Base-by-base conservation (phyloP, 2,797 vertebrate genomes). In the Lepus oiostolus region DNA sequence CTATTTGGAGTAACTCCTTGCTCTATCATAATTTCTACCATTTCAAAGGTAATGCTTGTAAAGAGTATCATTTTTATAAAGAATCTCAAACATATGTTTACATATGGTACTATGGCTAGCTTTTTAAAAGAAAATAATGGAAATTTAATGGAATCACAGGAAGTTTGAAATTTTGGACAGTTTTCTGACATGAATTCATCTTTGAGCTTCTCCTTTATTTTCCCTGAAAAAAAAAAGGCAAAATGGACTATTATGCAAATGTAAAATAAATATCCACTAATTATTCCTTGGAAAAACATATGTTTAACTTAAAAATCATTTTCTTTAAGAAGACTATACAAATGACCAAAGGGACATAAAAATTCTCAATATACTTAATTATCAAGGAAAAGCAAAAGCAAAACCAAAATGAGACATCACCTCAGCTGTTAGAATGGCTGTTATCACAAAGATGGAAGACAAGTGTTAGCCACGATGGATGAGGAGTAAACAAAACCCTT, bases 171-270 rank as follows among this genome's bases (percentile, higher is more conserved):
- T 30, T 65, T 54, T 38, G 8, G 0, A 3, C 10, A 91, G 4
- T 67, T 83, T 87, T 70, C 47, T 67, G 35, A 67, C 62, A 87
- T 67, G 30, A 72, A 76, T 72, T 52, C 72, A 65, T n/a, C 24
- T 38, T 79, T 38, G 14, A 72, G 2, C 5, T 60, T 93, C 90
- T 83, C 21, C 7, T 12, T 21, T 47, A 47, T 47, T 62, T 82
- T 76, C 65, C 62, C 76, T 24, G 10, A 68, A 50, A 5, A 42
- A 67, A 75, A 68, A 74, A 76, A 13, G 68, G 9, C 5, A 68
- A 90, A 95, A 93, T 52, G 42, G n/a, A 10, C 75, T 1, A 30
- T 62, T 87, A 84, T 52, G 26, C 30, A 65, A 90, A 58, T 76
- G 12, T 79, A 47, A 83, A 76, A 65, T 3, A 74, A 74, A 21